phyloP scores from a whole-genome alignment of 2,888 invertebrate species.

The Onchidella celtica region DNA sequence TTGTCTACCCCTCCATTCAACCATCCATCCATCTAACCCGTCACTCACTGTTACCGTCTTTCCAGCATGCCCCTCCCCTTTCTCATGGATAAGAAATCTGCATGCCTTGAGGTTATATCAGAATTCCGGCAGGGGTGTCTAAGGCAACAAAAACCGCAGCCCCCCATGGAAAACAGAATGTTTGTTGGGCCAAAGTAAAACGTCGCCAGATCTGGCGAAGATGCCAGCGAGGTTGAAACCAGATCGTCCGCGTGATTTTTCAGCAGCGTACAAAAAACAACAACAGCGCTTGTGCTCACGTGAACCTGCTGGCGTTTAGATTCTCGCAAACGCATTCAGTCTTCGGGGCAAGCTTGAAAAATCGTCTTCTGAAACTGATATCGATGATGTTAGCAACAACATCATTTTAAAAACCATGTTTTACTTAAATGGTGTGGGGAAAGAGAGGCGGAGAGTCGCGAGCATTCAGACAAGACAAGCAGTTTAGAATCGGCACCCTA shows the following conservation, averaged over 20 bases:
- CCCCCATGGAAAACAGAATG: too few relatives aligned
- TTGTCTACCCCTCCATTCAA: conserved; percentile 3
- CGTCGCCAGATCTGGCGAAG: background rate
- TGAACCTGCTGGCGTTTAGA: background rate
- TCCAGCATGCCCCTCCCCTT: too few relatives aligned
- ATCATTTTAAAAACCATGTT: background rate
- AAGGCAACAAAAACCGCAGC: too few relatives aligned
- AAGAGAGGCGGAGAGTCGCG: background rate
- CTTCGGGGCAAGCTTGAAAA: background rate
- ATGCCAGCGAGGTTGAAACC: background rate
- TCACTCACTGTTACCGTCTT: too few relatives aligned
- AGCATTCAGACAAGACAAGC: background rate
- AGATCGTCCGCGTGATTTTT: background rate
- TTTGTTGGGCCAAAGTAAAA: too few relatives aligned
- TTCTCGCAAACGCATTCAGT: background rate
- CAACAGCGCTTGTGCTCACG: too few relatives aligned
- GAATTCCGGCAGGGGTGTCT: too few relatives aligned
- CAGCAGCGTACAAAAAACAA: background rate
- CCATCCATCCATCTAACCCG: background rate
- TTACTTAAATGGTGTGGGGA: too few relatives aligned
- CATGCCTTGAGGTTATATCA: too few relatives aligned
- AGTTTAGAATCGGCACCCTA: background rate
- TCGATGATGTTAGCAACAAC: conserved; percentile 5
- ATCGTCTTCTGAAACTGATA: conserved; percentile 21
- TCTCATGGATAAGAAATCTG: too few relatives aligned